Evolutionary conservation across 92 coral and sea anemone species (phyloP).

Genomic region (Virgularia gustaviana): DNA sequence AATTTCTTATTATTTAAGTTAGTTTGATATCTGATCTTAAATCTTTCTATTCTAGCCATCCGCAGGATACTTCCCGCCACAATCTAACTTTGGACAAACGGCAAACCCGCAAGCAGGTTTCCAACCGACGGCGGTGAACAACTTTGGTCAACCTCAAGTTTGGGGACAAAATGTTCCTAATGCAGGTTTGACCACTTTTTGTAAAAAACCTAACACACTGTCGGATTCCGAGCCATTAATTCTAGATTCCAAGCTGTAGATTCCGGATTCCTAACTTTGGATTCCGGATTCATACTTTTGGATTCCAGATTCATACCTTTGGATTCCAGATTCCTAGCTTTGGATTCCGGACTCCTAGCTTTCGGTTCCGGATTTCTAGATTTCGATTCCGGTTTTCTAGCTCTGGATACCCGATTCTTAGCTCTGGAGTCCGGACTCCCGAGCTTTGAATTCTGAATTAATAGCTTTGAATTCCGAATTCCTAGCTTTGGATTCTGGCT

Average conservation of each 20-base stretch:
- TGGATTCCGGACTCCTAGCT: too few relatives aligned
- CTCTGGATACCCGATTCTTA: too few relatives aligned
- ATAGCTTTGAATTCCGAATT: too few relatives aligned
- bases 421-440: too few relatives aligned
- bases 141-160: not conserved
- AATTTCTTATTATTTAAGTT: not conserved
- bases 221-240: not conserved
- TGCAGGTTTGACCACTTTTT: not conserved
- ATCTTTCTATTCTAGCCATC: slow-evolving; percentile 5
- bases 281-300: too few relatives aligned
- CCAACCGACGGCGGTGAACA: not conserved
- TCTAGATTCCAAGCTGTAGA: not conserved
- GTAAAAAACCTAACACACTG: not conserved
- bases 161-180: not conserved
- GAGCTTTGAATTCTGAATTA: too few relatives aligned
- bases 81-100: slow-evolving; percentile 14
- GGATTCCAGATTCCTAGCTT: too few relatives aligned
- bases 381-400: too few relatives aligned
- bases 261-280: too few relatives aligned
- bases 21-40: not conserved
- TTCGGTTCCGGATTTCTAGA: too few relatives aligned
- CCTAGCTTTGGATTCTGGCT: too few relatives aligned
- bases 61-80: slow-evolving; percentile 4
- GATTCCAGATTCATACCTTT: too few relatives aligned
- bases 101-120: not conserved